These are phyloP conservation scores for Delphinus delphis DNA, from an alignment of 2,113 vertebrate genomes.

Conservation along the genomic window DNA sequence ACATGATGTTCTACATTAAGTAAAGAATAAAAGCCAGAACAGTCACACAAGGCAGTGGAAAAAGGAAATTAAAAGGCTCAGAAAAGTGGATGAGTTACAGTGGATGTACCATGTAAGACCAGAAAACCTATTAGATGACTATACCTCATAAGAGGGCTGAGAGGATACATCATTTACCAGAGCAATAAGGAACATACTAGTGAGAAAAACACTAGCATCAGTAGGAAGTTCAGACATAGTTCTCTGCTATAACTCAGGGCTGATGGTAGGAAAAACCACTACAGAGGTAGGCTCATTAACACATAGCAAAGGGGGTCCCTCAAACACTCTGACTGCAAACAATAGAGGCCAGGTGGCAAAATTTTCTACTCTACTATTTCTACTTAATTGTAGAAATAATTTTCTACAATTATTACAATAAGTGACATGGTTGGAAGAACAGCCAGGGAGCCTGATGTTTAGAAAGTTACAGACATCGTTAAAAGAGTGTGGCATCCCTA, in stretches of 20 bases:
- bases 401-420: neutral
- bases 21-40: neutral
- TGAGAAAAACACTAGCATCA: neutral
- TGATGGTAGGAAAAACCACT: neutral
- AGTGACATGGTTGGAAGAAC: neutral
- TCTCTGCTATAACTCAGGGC: neutral
- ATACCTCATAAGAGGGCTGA: neutral
- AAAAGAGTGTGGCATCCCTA: neutral
- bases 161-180: neutral
- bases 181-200: neutral
- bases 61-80: neutral
- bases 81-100: neutral
- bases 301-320: neutral
- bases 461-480: neutral
- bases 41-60: neutral
- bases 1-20: neutral
- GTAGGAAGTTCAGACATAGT: neutral
- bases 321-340: neutral
- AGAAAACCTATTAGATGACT: neutral
- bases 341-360: neutral
- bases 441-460: neutral
- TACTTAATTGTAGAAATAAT: no score
- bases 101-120: neutral
- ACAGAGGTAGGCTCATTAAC: neutral
- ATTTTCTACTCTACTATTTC: neutral